phyloP scores from a whole-genome alignment of 2,888 invertebrate species.

The Leptopilina drosophilae region DNA sequence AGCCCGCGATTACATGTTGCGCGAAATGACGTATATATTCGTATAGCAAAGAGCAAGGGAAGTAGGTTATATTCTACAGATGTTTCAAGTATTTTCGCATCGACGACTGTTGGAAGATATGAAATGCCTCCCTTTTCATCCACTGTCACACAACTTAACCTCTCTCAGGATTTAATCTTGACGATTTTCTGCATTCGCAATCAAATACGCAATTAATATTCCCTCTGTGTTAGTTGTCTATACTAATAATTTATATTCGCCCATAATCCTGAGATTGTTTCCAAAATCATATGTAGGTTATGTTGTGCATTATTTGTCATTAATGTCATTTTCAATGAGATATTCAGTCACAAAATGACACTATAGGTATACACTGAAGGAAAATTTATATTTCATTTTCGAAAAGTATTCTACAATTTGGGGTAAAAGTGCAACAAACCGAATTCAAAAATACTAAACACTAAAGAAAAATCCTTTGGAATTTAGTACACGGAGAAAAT shows the following conservation, averaged over 20 bases:
- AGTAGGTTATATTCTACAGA: slow-evolving; percentile 14
- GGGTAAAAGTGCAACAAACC: no score
- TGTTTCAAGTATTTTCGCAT: slow-evolving; percentile 17
- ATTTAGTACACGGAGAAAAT: no score
- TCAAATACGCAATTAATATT: background rate
- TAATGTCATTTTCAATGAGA: background rate
- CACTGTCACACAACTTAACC: background rate
- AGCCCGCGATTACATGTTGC: slow-evolving; percentile 5
- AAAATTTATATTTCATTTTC: no score
- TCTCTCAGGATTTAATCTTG: background rate
- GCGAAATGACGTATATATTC: background rate
- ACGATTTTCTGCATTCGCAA: slow-evolving; percentile 3
- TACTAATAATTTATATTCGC: background rate
- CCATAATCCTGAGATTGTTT: background rate
- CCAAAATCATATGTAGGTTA: background rate
- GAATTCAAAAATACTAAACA: no score
- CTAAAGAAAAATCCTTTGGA: no score
- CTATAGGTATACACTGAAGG: no score
- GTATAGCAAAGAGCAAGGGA: background rate
- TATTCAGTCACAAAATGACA: background rate
- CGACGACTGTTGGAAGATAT: background rate
- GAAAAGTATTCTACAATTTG: no score
- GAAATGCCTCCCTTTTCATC: slow-evolving; percentile 24
- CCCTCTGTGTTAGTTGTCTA: background rate
- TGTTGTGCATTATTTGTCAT: background rate